Conservation (phyloP, 2,888 invertebrate genomes). For the Leptinotarsa peninsularis region DNA sequence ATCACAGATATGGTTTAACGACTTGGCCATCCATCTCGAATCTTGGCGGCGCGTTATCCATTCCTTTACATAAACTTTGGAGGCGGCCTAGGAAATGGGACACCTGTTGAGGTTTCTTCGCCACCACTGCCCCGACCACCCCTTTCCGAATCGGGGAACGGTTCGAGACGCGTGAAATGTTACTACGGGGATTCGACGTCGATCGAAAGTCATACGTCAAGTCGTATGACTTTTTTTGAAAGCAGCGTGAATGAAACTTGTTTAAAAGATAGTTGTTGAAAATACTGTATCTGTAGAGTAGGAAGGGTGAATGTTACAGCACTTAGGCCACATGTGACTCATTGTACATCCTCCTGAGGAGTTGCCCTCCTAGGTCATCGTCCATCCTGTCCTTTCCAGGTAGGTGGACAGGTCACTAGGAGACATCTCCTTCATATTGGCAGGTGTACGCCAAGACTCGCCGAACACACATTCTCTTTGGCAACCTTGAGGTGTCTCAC, state of each 20-base stretch:
- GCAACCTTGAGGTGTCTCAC: too few species aligned
- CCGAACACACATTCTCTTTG: too few species aligned
- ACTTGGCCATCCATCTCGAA: not conserved
- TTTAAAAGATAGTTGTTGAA: too few species aligned
- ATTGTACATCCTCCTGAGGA: too few species aligned
- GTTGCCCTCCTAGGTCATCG: too few species aligned
- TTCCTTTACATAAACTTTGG: conserved; percentile 1
- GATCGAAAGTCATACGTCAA: not conserved
- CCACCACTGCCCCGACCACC: not conserved
- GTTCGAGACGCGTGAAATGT: conserved; percentile 5
- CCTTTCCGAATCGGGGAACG: not conserved
- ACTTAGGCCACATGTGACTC: too few species aligned
- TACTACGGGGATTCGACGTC: not conserved
- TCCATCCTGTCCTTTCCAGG: too few species aligned
- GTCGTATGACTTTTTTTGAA: not conserved
- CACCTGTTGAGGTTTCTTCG: conserved; percentile 24
- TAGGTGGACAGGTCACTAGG: too few species aligned
- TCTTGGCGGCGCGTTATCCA: not conserved
- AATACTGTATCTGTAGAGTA: too few species aligned
- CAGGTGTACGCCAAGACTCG: too few species aligned
- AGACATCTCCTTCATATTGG: too few species aligned
- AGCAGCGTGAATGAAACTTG: not conserved
- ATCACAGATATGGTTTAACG: not conserved
- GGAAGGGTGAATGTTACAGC: too few species aligned
- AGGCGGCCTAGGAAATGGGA: conserved; percentile 4